These are phyloP conservation scores for Silurus asotus DNA, from an alignment of 2,113 vertebrate species.

Conservation along the genomic window DNA sequence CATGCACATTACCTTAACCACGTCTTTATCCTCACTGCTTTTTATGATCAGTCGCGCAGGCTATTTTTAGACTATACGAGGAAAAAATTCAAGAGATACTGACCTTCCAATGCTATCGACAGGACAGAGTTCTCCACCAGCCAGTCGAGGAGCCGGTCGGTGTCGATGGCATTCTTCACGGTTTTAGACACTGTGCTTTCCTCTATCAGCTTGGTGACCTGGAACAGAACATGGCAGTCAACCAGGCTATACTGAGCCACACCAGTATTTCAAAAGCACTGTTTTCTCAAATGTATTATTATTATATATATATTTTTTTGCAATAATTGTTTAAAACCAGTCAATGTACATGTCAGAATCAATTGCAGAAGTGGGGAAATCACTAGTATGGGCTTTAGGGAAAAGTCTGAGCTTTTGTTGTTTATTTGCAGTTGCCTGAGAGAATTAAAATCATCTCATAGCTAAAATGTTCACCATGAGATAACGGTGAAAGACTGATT, in stretches of 20 bases:
- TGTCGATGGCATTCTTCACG: slow-evolving; percentile 97
- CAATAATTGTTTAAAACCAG: not conserved
- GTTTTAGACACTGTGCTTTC: slow-evolving; percentile 98
- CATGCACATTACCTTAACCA: no score
- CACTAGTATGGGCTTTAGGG: not conserved
- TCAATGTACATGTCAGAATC: not conserved
- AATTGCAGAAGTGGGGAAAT: not conserved
- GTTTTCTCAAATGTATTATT: not conserved
- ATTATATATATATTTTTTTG: not conserved
- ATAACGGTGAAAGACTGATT: not conserved
- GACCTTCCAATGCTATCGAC: slow-evolving; percentile 97
- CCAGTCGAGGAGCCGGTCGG: slow-evolving; percentile 93
- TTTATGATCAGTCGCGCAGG: no score
- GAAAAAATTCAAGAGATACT: slow-evolving; percentile 6
- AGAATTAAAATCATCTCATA: not conserved
- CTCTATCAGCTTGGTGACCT: slow-evolving; percentile 98
- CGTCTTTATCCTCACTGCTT: not conserved
- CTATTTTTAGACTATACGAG: not conserved
- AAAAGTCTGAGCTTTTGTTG: not conserved
- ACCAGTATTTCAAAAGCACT: not conserved
- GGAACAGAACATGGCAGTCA: slow-evolving; percentile 48
- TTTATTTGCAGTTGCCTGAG: not conserved
- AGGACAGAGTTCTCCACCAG: slow-evolving; percentile 97
- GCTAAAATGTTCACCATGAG: not conserved
- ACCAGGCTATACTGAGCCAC: not conserved